Evolutionary conservation across 2,888 invertebrate species (phyloP).

Genomic region (Callinectes sapidus): DNA sequence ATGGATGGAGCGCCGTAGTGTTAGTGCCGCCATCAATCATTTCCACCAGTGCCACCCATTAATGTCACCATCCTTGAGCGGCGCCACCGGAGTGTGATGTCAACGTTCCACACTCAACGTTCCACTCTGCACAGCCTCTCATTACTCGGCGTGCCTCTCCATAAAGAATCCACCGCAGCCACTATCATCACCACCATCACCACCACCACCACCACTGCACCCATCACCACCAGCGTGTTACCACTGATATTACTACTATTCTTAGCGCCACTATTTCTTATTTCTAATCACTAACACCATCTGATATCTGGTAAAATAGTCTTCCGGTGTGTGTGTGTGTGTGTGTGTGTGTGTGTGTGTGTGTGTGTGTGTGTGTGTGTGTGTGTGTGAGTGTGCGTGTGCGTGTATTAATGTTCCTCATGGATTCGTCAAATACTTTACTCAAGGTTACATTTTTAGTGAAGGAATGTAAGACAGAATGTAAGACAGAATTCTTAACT

Average conservation of each 20-base stretch:
- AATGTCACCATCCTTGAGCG: background rate
- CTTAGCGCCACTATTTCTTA: background rate
- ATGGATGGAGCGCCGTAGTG: background rate
- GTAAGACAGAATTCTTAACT: too few species aligned
- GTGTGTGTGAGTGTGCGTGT: constrained; percentile 24
- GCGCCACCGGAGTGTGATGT: background rate
- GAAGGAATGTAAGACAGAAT: too few species aligned
- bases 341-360: constrained; percentile 32
- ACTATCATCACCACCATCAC: background rate
- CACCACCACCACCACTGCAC: background rate
- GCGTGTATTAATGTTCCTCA: background rate
- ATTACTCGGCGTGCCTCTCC: background rate
- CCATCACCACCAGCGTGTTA: background rate
- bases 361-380: constrained; percentile 32
- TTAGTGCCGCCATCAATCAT: constrained; percentile 11
- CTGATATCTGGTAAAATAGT: background rate
- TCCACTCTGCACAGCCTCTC: background rate
- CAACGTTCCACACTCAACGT: background rate
- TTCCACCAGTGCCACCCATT: constrained; percentile 19
- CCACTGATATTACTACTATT: background rate
- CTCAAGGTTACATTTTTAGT: background rate
- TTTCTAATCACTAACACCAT: background rate
- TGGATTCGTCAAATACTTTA: background rate
- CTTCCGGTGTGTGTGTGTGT: constrained; percentile 12
- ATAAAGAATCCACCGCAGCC: background rate